These are phyloP conservation scores for Taenioides sp. DNA, from an alignment of 2,797 vertebrate species.

Conservation along the genomic window DNA sequence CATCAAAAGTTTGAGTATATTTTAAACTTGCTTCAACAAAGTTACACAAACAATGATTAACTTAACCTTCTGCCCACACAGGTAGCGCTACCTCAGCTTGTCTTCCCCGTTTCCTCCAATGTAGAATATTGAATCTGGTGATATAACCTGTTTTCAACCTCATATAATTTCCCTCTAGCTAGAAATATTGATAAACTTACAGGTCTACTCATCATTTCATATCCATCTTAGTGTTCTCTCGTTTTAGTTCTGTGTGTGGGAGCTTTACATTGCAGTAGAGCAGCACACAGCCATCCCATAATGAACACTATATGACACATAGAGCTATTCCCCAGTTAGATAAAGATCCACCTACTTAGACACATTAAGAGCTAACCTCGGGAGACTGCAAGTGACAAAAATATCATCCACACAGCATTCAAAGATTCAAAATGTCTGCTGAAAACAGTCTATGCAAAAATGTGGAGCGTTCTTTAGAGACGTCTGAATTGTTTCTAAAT, in stretches of 20 bases:
- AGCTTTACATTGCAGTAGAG: conserved; percentile 32
- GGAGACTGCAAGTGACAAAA: conserved; percentile 42
- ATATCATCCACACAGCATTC: conserved; percentile 30
- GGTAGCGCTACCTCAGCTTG: neutral
- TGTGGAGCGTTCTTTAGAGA: neutral
- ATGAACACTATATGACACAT: conserved; percentile 38
- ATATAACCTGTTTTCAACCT: conserved; percentile 1
- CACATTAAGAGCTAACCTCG: conserved; percentile 46
- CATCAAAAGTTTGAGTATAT: no score
- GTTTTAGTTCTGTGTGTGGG: conserved; percentile 14
- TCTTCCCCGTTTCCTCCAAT: neutral
- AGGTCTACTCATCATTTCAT: conserved; percentile 3
- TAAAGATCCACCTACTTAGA: conserved; percentile 50
- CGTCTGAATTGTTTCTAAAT: neutral
- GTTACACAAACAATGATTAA: no score
- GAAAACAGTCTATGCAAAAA: conserved; percentile 3
- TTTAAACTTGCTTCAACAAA: no score
- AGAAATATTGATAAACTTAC: conserved; percentile 32
- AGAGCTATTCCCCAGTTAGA: conserved; percentile 16
- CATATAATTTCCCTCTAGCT: conserved; percentile 19
- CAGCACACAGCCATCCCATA: conserved; percentile 17
- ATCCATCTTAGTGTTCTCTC: conserved; percentile 20
- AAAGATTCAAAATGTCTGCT: conserved; percentile 7
- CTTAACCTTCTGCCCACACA: neutral
- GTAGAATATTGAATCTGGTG: conserved; percentile 12